These are phyloP conservation scores for Tetanocera ferruginea DNA, from an alignment of 2,888 invertebrate species.

Conservation along the genomic window DNA sequence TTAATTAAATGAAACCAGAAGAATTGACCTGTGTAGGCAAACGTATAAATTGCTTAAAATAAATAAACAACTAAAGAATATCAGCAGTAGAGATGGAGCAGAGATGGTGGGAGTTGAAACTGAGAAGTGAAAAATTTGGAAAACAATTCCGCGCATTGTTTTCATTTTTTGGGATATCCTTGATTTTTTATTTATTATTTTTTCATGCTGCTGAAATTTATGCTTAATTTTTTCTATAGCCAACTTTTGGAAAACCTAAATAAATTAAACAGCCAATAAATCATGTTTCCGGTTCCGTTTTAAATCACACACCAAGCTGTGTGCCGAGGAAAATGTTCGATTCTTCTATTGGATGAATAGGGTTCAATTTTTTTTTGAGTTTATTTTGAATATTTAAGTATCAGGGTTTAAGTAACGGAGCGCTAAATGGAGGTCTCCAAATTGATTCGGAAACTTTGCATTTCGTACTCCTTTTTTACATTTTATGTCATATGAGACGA, in stretches of 20 bases:
- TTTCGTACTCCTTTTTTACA: too few relatives aligned
- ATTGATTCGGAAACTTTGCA: too few relatives aligned
- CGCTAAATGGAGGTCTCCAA: too few relatives aligned
- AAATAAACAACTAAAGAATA: constrained; percentile 51
- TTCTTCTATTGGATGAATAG: not conserved
- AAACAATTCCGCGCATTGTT: constrained; percentile 42
- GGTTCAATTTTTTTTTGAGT: not conserved
- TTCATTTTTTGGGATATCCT: constrained; percentile 16
- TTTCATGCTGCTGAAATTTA: constrained; percentile 6
- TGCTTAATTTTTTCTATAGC: constrained; percentile 30
- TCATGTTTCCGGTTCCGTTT: constrained; percentile 57
- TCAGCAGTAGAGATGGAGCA: not conserved
- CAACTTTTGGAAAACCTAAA: constrained; percentile 56
- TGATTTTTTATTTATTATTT: constrained; percentile 13
- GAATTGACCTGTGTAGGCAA: constrained; percentile 64
- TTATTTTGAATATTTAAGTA: too few relatives aligned
- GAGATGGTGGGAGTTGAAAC: not conserved
- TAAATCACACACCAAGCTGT: not conserved
- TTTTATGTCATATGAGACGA: too few relatives aligned
- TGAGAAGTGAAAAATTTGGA: constrained; percentile 15
- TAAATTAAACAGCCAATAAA: constrained; percentile 68
- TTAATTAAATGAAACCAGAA: constrained; percentile 68
- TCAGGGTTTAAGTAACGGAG: too few relatives aligned
- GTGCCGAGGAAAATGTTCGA: not conserved
- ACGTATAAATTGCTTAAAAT: constrained; percentile 54